A percentile compares a stretch with the other conserved stretches of the same genome.
These are phyloP conservation scores for Clupea harengus DNA, from an alignment of 2,113 vertebrate species.

Conservation along the genomic window DNA sequence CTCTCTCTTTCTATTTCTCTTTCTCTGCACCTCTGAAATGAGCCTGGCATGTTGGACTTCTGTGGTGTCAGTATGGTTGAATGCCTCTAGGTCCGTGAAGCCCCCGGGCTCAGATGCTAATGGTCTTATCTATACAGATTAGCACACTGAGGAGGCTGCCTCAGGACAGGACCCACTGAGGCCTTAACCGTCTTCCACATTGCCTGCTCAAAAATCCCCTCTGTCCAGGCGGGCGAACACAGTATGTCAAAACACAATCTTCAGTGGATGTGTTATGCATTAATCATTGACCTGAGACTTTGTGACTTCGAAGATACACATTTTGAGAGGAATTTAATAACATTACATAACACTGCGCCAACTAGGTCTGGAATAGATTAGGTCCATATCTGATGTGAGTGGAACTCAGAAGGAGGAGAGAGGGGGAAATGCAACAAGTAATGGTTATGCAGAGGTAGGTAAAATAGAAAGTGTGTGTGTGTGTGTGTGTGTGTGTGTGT, in stretches of 20 bases:
- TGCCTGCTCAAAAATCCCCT: background rate
- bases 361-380: background rate
- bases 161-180: background rate
- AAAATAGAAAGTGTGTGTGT: background rate
- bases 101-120: background rate
- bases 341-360: background rate
- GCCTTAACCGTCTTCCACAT: background rate
- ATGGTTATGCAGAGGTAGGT: background rate
- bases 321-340: constrained; percentile 1
- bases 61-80: background rate
- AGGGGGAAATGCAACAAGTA: background rate
- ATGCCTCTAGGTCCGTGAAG: background rate
- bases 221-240: background rate
- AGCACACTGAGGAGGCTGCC: background rate
- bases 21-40: background rate
- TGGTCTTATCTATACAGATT: background rate
- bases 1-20: background rate
- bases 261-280: background rate
- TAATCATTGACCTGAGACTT: background rate
- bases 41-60: background rate
- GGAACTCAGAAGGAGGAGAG: background rate
- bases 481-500: background rate
- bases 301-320: constrained; percentile 5
- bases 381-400: background rate
- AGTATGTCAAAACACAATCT: background rate